A percentile compares a stretch with the other conserved stretches of the same genome.
These are phyloP conservation scores for Hylaeus anthracinus DNA, from an alignment of 1,140 invertebrate genomes.

Conservation along the genomic window DNA sequence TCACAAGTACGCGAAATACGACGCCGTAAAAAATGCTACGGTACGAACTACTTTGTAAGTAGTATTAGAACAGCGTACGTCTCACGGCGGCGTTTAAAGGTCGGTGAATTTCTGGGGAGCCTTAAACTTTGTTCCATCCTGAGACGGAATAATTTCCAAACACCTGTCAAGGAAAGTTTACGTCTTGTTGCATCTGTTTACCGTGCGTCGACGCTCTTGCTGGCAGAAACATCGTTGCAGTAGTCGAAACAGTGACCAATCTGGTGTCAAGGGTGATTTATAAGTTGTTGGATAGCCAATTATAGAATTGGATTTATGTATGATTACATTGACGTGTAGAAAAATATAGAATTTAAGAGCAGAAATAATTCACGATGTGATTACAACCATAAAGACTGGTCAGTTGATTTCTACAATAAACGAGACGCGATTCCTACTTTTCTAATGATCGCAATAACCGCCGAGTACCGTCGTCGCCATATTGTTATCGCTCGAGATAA, in stretches of 20 bases:
- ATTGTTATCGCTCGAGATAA: slow-evolving; percentile 1
- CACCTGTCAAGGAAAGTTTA: too few relatives aligned
- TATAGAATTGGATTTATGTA: too few relatives aligned
- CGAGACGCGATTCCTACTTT: not conserved
- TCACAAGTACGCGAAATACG: slow-evolving; percentile 24
- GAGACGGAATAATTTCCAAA: not conserved
- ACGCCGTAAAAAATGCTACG: slow-evolving; percentile 35
- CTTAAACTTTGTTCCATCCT: not conserved
- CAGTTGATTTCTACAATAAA: too few relatives aligned
- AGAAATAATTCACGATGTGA: too few relatives aligned
- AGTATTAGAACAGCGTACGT: not conserved
- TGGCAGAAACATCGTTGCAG: not conserved
- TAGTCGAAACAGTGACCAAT: too few relatives aligned
- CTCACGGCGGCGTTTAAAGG: not conserved
- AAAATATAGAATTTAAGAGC: too few relatives aligned
- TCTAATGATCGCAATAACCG: not conserved
- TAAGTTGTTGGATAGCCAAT: too few relatives aligned
- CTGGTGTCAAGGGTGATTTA: too few relatives aligned
- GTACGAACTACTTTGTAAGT: slow-evolving; percentile 31
- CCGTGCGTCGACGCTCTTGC: not conserved
- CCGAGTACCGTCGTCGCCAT: not conserved
- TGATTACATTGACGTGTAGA: too few relatives aligned
- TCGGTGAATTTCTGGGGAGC: not conserved
- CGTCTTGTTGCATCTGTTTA: not conserved
- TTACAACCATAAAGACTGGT: too few relatives aligned